Base-by-base conservation (phyloP, 2,888 invertebrate species). In the Ochropleura leucogaster region DNA sequence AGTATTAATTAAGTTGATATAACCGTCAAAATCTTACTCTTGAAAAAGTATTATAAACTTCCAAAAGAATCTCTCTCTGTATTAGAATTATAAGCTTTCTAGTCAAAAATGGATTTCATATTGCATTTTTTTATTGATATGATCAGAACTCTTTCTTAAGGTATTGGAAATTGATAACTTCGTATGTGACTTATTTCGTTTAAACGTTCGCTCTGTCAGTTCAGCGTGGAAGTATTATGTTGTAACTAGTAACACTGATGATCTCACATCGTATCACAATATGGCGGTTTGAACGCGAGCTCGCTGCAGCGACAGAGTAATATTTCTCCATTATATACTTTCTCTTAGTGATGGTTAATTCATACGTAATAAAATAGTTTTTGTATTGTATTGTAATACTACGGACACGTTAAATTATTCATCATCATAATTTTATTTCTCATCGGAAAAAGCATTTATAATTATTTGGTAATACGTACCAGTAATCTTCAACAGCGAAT, bases 21-120 rank as follows among this genome's bases (percentile, higher is more conserved):
- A 89, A 90, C 91, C 89, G 89, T 91, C 90, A 88, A 89, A 89
- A 85, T 88, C 89, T 85, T 91, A 88, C 86, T 91, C 91, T 93
- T 89, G 90, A 89, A 91, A 92, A 95, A 96, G 96, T 96, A 96
- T 95, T 95, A 95, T 91, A 90, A 90, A 92, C 92, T 93, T 92
- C 91, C 92, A 92, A 94, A 95, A 93, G 96, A 95, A 96, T 96
- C 96, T 95, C 95, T 95, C 93, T 95, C 94, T 96, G 95, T 95
- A 95, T 96, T 96, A 95, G 93, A 93, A 92, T 92, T 94, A 73
- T 87, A 95, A 95, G 93, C 91, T 93, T 94, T 96, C 96, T 96
- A 96, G 96, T 96, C 96, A 96, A 96, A 95, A 95, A 95, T 93
- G 92, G 91, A 92, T 93, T 93, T 93, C 92, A 90, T 92, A 89